These are phyloP conservation scores for Malurus elegans DNA, from an alignment of 2,113 vertebrate species.

Conservation along the genomic window DNA sequence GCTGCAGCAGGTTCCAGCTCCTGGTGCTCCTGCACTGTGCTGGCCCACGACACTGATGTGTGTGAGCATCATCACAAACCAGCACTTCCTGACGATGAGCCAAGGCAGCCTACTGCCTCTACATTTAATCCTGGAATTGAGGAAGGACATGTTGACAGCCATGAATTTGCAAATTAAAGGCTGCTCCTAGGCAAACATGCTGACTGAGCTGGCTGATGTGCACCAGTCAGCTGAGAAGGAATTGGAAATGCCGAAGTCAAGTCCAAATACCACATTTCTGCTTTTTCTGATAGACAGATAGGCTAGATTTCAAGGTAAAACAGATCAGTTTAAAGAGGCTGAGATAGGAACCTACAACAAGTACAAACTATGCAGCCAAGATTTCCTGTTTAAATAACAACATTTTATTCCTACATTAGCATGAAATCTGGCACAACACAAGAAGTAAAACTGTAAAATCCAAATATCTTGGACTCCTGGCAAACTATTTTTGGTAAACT, in stretches of 20 bases:
- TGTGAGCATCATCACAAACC: background rate
- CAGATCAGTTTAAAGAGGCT: background rate
- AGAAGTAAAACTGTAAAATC: background rate
- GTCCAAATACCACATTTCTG: background rate
- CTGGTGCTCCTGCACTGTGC: background rate
- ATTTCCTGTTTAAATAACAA: background rate
- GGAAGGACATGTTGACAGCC: background rate
- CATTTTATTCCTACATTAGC: background rate
- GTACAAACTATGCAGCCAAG: background rate
- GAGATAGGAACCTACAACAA: background rate
- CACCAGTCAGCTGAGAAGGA: background rate
- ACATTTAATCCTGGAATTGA: background rate
- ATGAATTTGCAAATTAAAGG: background rate
- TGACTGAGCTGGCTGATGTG: background rate
- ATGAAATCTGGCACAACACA: background rate
- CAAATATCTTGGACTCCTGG: background rate
- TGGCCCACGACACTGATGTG: fast-evolving
- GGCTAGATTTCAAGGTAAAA: background rate
- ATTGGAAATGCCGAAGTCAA: background rate
- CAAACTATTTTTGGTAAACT: background rate
- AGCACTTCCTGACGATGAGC: background rate
- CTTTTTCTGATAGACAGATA: background rate
- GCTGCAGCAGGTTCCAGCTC: background rate
- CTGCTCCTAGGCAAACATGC: background rate
- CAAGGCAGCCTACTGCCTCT: background rate